Base-by-base conservation (phyloP, 2,888 invertebrate species). In the Emmelina monodactyla region DNA sequence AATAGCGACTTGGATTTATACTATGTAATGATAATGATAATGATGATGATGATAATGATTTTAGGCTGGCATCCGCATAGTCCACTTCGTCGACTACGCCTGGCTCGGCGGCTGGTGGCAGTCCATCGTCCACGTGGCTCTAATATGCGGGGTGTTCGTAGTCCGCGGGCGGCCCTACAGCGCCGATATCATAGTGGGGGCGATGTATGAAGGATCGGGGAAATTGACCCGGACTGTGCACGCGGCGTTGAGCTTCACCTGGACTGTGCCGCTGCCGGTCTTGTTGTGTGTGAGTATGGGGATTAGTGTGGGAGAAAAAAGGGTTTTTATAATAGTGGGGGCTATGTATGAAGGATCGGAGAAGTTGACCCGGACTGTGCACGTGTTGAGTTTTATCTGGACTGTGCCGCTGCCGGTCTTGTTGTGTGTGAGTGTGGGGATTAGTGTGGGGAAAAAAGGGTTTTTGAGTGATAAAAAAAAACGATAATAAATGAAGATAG, bases 101-200 rank as follows among this genome's bases (percentile, higher is more conserved):
- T 82, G 93, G 54, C 91, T 91, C 11, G 92, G 92, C 3, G 82
- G 88, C 2, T 95, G 95, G 94, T 93, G 92, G 88, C 84, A 94
- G 37, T 86, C 92, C 59, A 82, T 89, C 35, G 72, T 93, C 28
- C 91, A 93, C 62, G 79, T 91, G 31, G 73, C 89, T 29, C 84
- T 92, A 60, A 85, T 90, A 32, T 83, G 87, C 46, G 93, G 91
- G n/a, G 88, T 94, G 39, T 92, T 94, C 62, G 86, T 91, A 58
- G 90, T 94, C 7, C 84, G 92, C 19, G 94, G 94, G 2, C 84
- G 92, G 16, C 94, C 94, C 0, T 93, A 92, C 62, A 88, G 90
- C 41, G 91, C 92, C 2, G 91, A 91, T 55, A 85, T 39, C 70
- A 67, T 76, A 14, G 75, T 88, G 36, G 69, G 67, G 10, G 83